Conservation (phyloP, 1,140 invertebrate species). For the Telenomus remus region DNA sequence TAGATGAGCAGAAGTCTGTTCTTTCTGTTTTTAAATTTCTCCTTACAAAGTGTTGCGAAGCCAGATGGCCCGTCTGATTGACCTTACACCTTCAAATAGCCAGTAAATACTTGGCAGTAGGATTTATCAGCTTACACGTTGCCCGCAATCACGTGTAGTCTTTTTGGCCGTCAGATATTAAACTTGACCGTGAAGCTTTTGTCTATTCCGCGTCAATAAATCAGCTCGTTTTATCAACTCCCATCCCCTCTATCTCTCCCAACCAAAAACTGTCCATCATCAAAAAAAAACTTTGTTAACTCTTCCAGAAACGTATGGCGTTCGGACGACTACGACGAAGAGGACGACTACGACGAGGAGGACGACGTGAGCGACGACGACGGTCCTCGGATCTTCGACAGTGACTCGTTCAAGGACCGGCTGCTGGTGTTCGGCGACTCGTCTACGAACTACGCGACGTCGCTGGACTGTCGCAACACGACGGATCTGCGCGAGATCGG, state of each 20-base stretch:
- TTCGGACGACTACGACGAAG: conserved; percentile 28
- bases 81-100: conserved; percentile 62
- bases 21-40: conserved; percentile 1
- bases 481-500: conserved; percentile 73
- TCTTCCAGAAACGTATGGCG: conserved; percentile 31
- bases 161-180: conserved; percentile 60
- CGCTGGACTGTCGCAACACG: conserved; percentile 71
- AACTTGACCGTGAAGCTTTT: conserved; percentile 65
- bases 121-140: conserved; percentile 37
- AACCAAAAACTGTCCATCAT: no score
- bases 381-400: conserved; percentile 51
- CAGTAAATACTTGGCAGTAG: conserved; percentile 61
- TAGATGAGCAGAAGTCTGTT: no score
- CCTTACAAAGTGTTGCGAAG: neutral
- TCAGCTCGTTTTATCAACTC: neutral
- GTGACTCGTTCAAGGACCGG: conserved; percentile 63
- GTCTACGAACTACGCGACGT: conserved; percentile 62
- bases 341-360: conserved; percentile 59
- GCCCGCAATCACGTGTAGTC: conserved; percentile 55
- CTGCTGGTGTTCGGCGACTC: conserved; percentile 63
- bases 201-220: conserved; percentile 32
- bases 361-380: conserved; percentile 61
- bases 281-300: no score
- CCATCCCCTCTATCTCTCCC: neutral
- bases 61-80: conserved; percentile 47